Base-by-base conservation (phyloP, 1,140 invertebrate species). In the Campodea augens region DNA sequence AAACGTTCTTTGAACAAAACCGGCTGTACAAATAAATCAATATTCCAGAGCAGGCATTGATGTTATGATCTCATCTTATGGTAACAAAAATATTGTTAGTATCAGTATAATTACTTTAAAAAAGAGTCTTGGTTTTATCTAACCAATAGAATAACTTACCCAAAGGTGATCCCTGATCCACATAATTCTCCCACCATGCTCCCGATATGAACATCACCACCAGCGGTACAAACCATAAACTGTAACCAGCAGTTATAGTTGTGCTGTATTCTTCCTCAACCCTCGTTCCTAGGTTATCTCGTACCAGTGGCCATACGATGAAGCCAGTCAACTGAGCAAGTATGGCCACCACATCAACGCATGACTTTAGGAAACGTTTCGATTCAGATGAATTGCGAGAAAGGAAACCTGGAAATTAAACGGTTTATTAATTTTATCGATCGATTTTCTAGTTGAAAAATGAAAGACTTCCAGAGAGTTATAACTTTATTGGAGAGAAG, bases 111-210 rank as follows among this genome's bases (percentile, higher is more conserved):
- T n/a, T n/a, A n/a, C n/a, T n/a, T n/a, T n/a, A n/a, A n/a, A n/a
- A n/a, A n/a, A n/a, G n/a, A n/a, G n/a, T n/a, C n/a, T n/a, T n/a
- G n/a, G n/a, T n/a, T n/a, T n/a, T n/a, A n/a, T n/a, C n/a, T n/a
- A n/a, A n/a, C n/a, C n/a, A n/a, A n/a, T n/a, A n/a, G n/a, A n/a
- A n/a, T n/a, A 43, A 51, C 57, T 61, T 61, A 71, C 78, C 72
- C 46, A 88, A 72, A 0, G 80, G 76, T 49, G 83, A 88, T 44
- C 81, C 72, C 49, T 73, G 72, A 22, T 83, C 82, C 0, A 90
- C 84, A 57, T 87, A 97, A 65, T 96, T 97, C 64, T 96, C 91
- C 91, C 91, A 96, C 84, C 88, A 96, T 21, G 85, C 81, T 23
- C 87, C 73, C 2, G 89, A 95, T 32, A 90, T 79, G 36, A 90